Evolutionary conservation across 2,113 vertebrate species (phyloP).

Genomic region (Actinemys pallida): DNA sequence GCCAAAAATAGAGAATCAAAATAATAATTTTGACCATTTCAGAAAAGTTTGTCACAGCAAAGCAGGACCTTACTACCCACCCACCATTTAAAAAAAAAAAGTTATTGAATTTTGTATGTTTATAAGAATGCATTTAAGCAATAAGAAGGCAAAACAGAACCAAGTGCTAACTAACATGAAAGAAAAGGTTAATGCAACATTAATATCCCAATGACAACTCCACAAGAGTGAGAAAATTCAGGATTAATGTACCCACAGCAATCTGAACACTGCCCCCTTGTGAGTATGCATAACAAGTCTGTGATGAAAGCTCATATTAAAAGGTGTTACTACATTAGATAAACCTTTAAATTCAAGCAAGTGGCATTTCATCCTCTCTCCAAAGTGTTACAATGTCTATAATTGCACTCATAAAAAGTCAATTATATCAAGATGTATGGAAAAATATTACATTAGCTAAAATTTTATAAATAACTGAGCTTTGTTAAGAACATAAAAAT

Average conservation of each 20-base stretch:
- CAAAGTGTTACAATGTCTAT: background rate
- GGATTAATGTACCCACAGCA: background rate
- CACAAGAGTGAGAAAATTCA: background rate
- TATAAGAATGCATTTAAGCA: background rate
- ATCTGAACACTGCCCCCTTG: background rate
- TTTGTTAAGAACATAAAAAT: background rate
- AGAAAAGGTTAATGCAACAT: background rate
- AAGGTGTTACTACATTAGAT: background rate
- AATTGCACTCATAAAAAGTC: background rate
- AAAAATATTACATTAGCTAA: background rate
- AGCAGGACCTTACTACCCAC: background rate
- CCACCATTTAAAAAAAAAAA: background rate
- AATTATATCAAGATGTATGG: constrained; percentile 2
- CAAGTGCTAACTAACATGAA: background rate
- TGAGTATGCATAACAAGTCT: background rate
- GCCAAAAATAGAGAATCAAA: constrained; percentile 4
- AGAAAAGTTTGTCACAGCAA: background rate
- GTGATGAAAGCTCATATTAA: constrained; percentile 7
- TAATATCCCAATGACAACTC: background rate
- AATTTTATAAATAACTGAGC: background rate
- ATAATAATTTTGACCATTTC: background rate
- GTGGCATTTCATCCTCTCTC: constrained; percentile 5
- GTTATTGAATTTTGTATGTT: background rate
- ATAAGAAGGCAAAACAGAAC: background rate
- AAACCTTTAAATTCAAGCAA: constrained; percentile 19